Percentiles rank a stretch among this genome's conserved stretches.
phyloP scores from a whole-genome alignment of 2,888 invertebrate genomes.

The Rhorus exstirpatorius region DNA sequence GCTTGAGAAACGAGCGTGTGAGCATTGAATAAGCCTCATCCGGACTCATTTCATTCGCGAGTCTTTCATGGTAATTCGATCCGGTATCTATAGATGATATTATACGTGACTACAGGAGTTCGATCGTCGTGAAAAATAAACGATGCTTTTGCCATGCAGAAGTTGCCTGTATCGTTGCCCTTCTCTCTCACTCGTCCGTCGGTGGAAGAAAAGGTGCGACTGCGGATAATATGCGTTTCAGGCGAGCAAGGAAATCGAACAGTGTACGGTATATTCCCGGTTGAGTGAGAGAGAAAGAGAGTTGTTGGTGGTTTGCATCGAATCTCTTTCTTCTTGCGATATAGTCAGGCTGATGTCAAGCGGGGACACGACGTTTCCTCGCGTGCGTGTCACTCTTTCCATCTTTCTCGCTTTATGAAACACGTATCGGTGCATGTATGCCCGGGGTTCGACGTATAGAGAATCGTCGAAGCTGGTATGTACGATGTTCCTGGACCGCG shows the following conservation, averaged over 20 bases:
- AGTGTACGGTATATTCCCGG: constrained; percentile 52
- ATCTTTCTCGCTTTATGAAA: constrained; percentile 44
- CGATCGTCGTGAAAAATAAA: constrained; percentile 22
- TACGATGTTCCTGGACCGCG: constrained; percentile 56
- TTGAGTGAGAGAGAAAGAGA: constrained; percentile 17
- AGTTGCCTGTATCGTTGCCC: constrained; percentile 23
- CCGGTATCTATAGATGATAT: constrained; percentile 16
- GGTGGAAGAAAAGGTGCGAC: constrained; percentile 49
- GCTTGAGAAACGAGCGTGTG: not conserved
- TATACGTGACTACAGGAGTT: constrained; percentile 44
- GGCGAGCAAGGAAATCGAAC: constrained; percentile 66
- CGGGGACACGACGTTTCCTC: constrained; percentile 43
- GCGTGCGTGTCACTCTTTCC: constrained; percentile 49
- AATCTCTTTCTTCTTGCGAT: constrained; percentile 49
- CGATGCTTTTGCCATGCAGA: constrained; percentile 47
- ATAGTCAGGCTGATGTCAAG: constrained; percentile 49
- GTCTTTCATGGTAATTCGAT: constrained; percentile 32
- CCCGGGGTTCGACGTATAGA: constrained; percentile 33
- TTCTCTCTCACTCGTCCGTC: not conserved
- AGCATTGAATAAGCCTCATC: constrained; percentile 15
- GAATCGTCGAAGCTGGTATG: constrained; percentile 51
- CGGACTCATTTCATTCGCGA: constrained; percentile 2
- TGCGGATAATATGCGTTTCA: constrained; percentile 67
- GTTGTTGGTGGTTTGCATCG: constrained; percentile 46
- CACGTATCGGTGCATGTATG: constrained; percentile 44